Evolutionary conservation across 2,797 vertebrate species (phyloP).

Genomic region (Tenualosa ilisha): DNA sequence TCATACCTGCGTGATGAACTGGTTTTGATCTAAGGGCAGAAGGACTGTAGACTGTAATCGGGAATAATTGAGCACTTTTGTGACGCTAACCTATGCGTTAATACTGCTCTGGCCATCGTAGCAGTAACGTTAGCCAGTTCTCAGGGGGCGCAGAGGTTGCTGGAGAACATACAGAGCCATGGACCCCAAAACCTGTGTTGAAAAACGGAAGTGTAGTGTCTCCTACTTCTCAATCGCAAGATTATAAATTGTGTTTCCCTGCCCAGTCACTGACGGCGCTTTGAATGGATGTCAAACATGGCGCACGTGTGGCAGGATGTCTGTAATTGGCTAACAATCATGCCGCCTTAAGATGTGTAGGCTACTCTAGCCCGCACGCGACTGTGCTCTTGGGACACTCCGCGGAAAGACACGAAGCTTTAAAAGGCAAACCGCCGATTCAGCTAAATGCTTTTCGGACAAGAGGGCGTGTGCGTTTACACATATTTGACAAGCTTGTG

Average conservation of each 20-base stretch:
- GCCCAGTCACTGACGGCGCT: not conserved
- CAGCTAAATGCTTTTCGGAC: not conserved
- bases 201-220: not conserved
- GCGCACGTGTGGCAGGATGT: slow-evolving; percentile 19
- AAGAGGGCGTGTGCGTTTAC: not conserved
- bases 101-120: not conserved
- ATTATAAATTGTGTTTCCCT: slow-evolving; percentile 13
- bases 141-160: not conserved
- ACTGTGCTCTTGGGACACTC: not conserved
- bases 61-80: slow-evolving; percentile 10
- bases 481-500: not conserved
- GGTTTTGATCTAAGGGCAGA: not conserved
- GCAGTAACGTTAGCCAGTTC: not conserved
- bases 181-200: not conserved
- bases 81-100: not conserved
- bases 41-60: not conserved
- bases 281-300: slow-evolving; percentile 22
- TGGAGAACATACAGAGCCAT: not conserved
- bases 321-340: slow-evolving; percentile 26
- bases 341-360: not conserved
- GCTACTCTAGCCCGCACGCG: not conserved
- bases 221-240: not conserved
- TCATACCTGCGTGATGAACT: not conserved
- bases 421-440: not conserved
- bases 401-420: not conserved